Base-by-base conservation (phyloP, 2,888 invertebrate genomes). In the Brenthis daphne region DNA sequence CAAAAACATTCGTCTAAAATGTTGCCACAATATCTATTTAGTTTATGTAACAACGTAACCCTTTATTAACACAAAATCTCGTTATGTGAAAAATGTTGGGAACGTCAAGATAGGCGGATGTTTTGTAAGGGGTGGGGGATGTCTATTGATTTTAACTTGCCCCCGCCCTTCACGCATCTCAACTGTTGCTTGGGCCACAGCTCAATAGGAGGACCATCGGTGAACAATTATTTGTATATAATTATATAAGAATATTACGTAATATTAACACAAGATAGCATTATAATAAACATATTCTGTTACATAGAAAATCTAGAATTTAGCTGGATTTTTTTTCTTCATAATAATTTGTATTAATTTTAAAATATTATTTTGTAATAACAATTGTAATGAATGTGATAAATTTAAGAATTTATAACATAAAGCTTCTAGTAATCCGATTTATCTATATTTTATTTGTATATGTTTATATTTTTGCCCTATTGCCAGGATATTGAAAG, bases 131-230 rank as follows among this genome's bases (percentile, higher is more conserved):
- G 82, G 77, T 74, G 84, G 82, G 79, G 84, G 84, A 82, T 82
- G 79, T 76, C 76, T 77, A 81, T 83, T 79, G 80, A 81, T 83
- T 91, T 92, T 89, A 1, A 81, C 83, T 83, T 79, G 78, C 81
- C 81, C 79, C 82, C 75, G 70, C 82, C 81, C 82, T 82, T 77
- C 82, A 87, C 89, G 86, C 87, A 85, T 85, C 88, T 88, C 88
- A 92, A 91, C 92, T 92, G 92, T 92, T 92, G 92, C 91, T 91
- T 83, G 82, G 80, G 74, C 77, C 81, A 75, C 77, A 77, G 79
- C 71, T 72, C 65, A 69, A 71, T 65, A 67, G 54, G 55, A 53
- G 68, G 64, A 20, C 63, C 20, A 63, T 63, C 51, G 43, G 13
- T 67, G 61, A 70, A 64, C 65, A 68, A 51, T 57, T 51, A 67